Evolutionary conservation across 2,888 invertebrate species (phyloP), one percentile per base, ranked within the genome.

Genomic region (Orchesellides sinensis): DNA sequence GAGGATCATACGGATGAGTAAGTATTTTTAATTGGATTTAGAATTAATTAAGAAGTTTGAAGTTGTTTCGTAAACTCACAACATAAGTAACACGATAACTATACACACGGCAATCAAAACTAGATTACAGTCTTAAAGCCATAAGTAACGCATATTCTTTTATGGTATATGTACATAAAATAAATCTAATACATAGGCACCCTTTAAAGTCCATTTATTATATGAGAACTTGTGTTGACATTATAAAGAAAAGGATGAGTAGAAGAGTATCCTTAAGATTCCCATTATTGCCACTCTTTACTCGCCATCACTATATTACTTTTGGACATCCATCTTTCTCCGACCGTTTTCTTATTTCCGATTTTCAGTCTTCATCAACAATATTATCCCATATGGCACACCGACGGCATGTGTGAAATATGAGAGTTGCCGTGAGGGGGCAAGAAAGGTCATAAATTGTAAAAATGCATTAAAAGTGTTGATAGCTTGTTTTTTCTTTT

Each of bases 21-120:
- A 69, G 70, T 70, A 78, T 78, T 78, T 5, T 78, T 78, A 78
- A 78, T 78, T 78, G 78, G 78, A 78, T 78, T 77, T 78, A n/a
- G 69, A 70, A 69, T 78, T 78, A 78, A 69, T 78, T 69, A 78
- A 63, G 69, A 49, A 54, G 12, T 54, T 54, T 25, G 25, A 54
- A 19, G 21, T 25, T 8, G 40, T 40, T 40, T 8, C 40, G n/a
- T 40, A 14, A 40, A 10, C n/a, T 5, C 40, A 40, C 40, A 40
- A 10, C n/a, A 40, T 40, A 40, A 40, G 10, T 10, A 40, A 40
- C 6, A 10, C 40, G 10, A n/a, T 40, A 40, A 14, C n/a, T 40
- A 14, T 10, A n/a, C 40, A 14, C 40, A 40, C n/a, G 40, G 40
- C 40, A 10, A 40, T 40, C n/a, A 40, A 40, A 40, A 10, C 40